Evolutionary conservation across 2,113 vertebrate species (phyloP).

Genomic region (Felis chaus): DNA sequence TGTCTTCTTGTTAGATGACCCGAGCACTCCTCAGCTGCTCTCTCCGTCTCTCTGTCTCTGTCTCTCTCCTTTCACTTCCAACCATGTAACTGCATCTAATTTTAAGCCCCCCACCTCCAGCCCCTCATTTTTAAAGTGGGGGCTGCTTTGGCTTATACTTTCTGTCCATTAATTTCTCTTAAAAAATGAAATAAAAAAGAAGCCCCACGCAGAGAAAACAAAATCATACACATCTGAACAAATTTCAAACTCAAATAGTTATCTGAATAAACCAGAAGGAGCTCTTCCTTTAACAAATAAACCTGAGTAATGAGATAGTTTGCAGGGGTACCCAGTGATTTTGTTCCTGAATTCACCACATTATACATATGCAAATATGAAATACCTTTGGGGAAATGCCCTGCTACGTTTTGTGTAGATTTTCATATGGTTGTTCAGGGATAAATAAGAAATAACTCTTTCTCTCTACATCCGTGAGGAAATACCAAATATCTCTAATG

Average conservation of each 20-base stretch:
- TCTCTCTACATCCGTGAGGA: background rate
- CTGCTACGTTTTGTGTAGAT: background rate
- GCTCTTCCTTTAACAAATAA: background rate
- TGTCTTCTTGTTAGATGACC: background rate
- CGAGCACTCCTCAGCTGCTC: background rate
- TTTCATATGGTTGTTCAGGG: background rate
- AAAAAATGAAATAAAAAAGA: conserved; percentile 24
- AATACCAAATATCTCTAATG: conserved; percentile 14
- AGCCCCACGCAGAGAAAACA: background rate
- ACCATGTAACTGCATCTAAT: background rate
- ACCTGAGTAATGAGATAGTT: background rate
- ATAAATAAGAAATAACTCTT: conserved; percentile 12
- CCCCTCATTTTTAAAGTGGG: conserved; percentile 23
- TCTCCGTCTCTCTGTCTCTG: background rate
- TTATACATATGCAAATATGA: background rate
- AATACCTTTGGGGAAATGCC: background rate
- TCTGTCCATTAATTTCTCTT: conserved; percentile 40
- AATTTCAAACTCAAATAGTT: conserved; percentile 23
- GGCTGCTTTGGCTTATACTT: conserved; percentile 26
- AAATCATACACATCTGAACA: conserved; percentile 13
- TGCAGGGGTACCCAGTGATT: background rate
- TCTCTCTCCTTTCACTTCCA: background rate
- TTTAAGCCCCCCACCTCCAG: background rate
- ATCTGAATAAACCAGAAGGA: background rate
- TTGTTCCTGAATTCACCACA: background rate